Evolutionary conservation across 1,140 invertebrate species (phyloP).

Genomic region (Monochamus saltuarius): DNA sequence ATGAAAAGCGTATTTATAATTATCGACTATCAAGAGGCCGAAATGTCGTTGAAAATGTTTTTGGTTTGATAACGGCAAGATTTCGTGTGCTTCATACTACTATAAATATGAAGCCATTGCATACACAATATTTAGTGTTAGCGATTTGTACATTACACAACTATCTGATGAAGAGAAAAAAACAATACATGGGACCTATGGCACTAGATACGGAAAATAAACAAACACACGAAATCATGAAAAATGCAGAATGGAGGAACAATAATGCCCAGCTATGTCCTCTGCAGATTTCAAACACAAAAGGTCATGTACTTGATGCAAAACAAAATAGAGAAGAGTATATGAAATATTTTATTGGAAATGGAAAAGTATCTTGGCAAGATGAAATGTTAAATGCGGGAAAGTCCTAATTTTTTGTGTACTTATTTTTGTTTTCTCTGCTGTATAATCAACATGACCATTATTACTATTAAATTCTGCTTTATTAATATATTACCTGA

Average conservation of each 20-base stretch:
- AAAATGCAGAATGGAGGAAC: background rate
- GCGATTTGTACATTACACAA: slow-evolving; percentile 21
- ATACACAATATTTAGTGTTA: slow-evolving; percentile 9
- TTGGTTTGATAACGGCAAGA: slow-evolving; percentile 18
- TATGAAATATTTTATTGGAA: slow-evolving; percentile 10
- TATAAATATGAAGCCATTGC: slow-evolving; percentile 10
- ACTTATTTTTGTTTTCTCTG: no score
- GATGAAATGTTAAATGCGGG: slow-evolving; percentile 10
- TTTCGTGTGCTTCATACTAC: slow-evolving; percentile 29
- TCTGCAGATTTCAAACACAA: background rate
- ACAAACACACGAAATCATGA: background rate
- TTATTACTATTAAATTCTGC: no score
- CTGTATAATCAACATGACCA: no score
- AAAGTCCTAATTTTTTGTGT: background rate
- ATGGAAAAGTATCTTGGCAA: slow-evolving; percentile 5
- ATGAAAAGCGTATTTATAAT: slow-evolving; percentile 16
- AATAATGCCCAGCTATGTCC: background rate
- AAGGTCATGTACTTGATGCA: background rate
- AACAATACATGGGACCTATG: background rate
- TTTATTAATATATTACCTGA: background rate
- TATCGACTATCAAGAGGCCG: slow-evolving; percentile 25
- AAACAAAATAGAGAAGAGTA: slow-evolving; percentile 5
- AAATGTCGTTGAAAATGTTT: slow-evolving; percentile 25
- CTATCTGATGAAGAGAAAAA: slow-evolving; percentile 3
- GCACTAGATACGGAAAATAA: background rate